Evolutionary conservation across 2,888 invertebrate genomes (phyloP).

Genomic region (Chironomus riparius): DNA sequence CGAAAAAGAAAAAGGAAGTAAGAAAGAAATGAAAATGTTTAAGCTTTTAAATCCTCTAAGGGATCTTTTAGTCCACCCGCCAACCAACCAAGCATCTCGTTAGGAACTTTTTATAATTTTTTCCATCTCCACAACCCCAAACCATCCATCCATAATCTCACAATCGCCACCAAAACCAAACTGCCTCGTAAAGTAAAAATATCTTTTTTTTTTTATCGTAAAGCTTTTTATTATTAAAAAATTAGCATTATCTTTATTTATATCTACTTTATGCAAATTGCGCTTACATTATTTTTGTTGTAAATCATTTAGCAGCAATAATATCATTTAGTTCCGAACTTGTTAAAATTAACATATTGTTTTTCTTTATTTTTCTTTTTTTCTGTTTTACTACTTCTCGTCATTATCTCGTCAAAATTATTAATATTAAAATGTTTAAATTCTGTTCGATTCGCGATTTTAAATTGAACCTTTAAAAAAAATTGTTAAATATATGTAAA

Average conservation of each 20-base stretch:
- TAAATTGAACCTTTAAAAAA: not conserved
- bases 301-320: not conserved
- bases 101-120: no score
- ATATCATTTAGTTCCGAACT: not conserved
- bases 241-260: not conserved
- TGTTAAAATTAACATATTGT: conserved; percentile 19
- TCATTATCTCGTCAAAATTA: not conserved
- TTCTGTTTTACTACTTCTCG: not conserved
- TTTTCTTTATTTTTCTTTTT: conserved; percentile 7
- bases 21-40: no score
- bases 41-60: no score
- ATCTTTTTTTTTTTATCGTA: no score
- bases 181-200: no score
- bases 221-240: not conserved
- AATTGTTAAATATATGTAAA: conserved; percentile 31
- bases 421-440: conserved; percentile 27
- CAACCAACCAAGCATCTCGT: no score
- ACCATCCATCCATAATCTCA: no score
- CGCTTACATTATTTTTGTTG: not conserved
- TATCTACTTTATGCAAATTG: not conserved
- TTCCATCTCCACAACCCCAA: no score
- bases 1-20: not conserved
- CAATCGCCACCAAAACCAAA: no score
- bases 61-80: no score
- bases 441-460: not conserved